phyloP scores from a whole-genome alignment of 2,888 invertebrate genomes.

The Lydus trimaculatus region DNA sequence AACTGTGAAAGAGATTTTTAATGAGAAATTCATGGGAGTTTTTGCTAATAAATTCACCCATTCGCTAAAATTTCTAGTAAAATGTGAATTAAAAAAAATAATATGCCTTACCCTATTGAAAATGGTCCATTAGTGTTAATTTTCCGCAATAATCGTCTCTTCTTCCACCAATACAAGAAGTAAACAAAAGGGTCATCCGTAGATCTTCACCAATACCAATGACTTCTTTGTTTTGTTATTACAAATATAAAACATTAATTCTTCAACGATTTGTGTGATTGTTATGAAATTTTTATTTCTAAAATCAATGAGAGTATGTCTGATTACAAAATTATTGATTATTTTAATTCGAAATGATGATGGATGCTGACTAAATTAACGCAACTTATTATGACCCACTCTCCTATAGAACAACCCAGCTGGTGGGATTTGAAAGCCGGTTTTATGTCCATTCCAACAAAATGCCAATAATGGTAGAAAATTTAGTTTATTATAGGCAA shows the following conservation, averaged over 20 bases:
- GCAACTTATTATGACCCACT: slow-evolving; percentile 7
- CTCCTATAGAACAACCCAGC: not conserved
- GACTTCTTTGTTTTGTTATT: not conserved
- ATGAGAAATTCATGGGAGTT: not conserved
- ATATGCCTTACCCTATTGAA: not conserved
- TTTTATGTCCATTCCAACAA: not conserved
- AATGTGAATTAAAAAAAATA: not conserved
- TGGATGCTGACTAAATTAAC: slow-evolving; percentile 2
- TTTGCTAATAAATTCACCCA: not conserved
- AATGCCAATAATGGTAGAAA: not conserved
- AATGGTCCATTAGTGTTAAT: not conserved
- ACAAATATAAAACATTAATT: not conserved
- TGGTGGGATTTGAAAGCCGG: slow-evolving; percentile 11
- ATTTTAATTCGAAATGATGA: not conserved
- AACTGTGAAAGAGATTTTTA: not conserved
- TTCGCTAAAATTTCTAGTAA: not conserved
- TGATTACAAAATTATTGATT: not conserved
- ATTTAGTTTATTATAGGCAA: not conserved
- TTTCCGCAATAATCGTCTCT: not conserved
- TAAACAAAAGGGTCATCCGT: not conserved
- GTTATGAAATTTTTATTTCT: too few species aligned
- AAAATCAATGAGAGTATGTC: not conserved
- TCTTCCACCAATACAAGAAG: not conserved
- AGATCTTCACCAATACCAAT: not conserved
- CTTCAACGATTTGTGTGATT: not conserved